Evolutionary conservation across 2,888 invertebrate genomes (phyloP).

Genomic region (Synergus itoensis): DNA sequence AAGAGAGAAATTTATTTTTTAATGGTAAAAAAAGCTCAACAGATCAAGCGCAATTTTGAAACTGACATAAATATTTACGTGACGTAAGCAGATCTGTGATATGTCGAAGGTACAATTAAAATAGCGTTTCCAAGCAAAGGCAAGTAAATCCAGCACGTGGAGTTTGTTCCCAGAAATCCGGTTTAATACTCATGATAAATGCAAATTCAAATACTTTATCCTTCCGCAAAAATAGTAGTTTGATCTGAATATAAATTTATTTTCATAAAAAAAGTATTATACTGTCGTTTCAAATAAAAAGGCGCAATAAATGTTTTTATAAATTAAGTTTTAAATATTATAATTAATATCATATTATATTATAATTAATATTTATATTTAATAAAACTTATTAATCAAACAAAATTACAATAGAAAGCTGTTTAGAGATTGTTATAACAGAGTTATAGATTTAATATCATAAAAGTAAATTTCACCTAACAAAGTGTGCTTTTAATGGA

Average conservation of each 20-base stretch:
- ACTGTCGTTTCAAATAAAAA: neutral
- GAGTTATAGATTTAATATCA: neutral
- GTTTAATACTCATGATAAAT: neutral
- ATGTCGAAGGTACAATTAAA: conserved; percentile 38
- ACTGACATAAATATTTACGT: conserved; percentile 36
- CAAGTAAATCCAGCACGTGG: neutral
- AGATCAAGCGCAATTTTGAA: neutral
- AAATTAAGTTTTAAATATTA: too few species aligned
- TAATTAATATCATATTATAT: too few species aligned
- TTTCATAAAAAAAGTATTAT: neutral
- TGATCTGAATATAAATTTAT: neutral
- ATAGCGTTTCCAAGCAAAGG: conserved; percentile 12
- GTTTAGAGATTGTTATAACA: neutral
- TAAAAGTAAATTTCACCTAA: neutral
- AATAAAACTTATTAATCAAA: neutral
- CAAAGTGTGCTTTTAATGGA: neutral
- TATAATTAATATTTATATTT: too few species aligned
- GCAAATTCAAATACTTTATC: neutral
- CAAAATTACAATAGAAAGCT: neutral
- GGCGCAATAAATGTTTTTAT: too few species aligned
- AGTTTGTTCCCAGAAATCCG: conserved; percentile 14
- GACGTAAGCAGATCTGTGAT: conserved; percentile 25
- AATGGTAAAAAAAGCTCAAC: neutral
- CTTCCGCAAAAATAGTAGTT: neutral
- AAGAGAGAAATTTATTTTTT: neutral